Percentiles rank a stretch among this genome's conserved stretches.
Conservation (phyloP, 2,113 vertebrate genomes). For the Prionailurus bengalensis region DNA sequence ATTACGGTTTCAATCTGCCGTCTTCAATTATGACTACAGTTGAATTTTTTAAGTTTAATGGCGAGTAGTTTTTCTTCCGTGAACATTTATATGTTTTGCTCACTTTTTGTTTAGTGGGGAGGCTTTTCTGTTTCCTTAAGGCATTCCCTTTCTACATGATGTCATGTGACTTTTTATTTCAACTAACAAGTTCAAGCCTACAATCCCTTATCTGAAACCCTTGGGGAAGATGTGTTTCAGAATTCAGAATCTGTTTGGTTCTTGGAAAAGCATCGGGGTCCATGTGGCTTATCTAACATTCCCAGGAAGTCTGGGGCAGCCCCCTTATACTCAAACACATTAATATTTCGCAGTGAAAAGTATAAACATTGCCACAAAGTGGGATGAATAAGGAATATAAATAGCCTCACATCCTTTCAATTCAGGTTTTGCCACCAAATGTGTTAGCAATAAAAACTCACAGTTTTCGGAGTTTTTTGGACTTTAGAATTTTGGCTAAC, state of each 20-base stretch:
- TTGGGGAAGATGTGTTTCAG: not conserved
- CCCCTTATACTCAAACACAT: not conserved
- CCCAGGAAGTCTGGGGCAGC: not conserved
- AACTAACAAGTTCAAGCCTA: not conserved
- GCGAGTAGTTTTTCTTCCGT: not conserved
- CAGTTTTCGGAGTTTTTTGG: not conserved
- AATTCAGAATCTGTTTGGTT: not conserved
- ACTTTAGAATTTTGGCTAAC: conserved; percentile 2
- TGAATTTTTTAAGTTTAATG: not conserved
- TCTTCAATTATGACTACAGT: not conserved
- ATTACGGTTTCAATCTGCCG: not conserved
- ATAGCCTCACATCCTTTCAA: not conserved
- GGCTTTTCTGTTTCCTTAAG: conserved; percentile 22
- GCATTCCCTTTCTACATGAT: not conserved
- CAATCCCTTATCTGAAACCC: conserved; percentile 16
- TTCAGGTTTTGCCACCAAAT: conserved; percentile 17
- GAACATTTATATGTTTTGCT: not conserved
- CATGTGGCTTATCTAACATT: not conserved
- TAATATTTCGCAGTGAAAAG: conserved; percentile 37
- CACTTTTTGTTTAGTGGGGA: conserved; percentile 8
- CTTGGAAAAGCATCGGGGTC: not conserved
- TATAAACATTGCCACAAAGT: not conserved
- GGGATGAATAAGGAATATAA: not conserved
- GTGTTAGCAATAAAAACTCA: not conserved
- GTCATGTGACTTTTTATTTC: not conserved